These are phyloP conservation scores for Spinus olivaceus DNA, from an alignment of 2,797 vertebrate genomes.

Conservation along the genomic window DNA sequence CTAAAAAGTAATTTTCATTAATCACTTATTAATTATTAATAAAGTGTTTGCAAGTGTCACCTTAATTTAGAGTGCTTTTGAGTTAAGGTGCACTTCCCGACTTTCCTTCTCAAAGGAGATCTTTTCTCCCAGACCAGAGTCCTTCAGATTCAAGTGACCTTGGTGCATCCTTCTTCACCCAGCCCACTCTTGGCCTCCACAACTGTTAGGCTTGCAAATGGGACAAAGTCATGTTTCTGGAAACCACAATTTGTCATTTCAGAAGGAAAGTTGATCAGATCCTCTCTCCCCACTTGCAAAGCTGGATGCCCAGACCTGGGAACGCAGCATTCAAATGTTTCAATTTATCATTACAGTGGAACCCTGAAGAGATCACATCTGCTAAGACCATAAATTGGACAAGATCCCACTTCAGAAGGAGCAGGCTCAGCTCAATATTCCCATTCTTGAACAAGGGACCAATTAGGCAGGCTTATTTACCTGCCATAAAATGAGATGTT, in stretches of 20 bases:
- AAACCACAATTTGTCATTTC: slow-evolving; percentile 51
- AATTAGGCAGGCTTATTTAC: slow-evolving; percentile 63
- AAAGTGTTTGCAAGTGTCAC: slow-evolving; percentile 56
- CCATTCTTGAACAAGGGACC: slow-evolving; percentile 58
- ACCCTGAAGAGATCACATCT: slow-evolving; percentile 72
- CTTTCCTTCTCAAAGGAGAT: neutral
- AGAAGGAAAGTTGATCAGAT: slow-evolving; percentile 33
- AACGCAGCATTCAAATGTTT: slow-evolving; percentile 59
- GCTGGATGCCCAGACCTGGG: neutral
- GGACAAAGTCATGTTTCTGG: slow-evolving; percentile 1
- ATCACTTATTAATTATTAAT: slow-evolving; percentile 74
- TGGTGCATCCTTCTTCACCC: neutral
- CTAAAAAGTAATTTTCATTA: slow-evolving; percentile 66
- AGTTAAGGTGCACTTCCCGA: neutral
- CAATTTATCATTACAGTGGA: slow-evolving; percentile 70
- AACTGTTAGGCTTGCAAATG: neutral
- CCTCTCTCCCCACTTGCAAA: neutral
- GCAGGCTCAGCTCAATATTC: slow-evolving; percentile 35
- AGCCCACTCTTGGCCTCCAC: neutral
- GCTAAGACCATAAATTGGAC: slow-evolving; percentile 58
- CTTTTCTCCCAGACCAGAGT: neutral
- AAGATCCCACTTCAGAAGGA: slow-evolving; percentile 59
- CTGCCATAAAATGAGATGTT: slow-evolving; percentile 60
- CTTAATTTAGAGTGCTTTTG: slow-evolving; percentile 56
- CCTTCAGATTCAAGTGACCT: slow-evolving; percentile 34